A percentile compares a stretch with the other conserved stretches of the same genome.
Evolutionary conservation across 37 sponge, comb jelly and placozoan species (phyloP).

Genomic region (Halisarca cf. caerulea): DNA sequence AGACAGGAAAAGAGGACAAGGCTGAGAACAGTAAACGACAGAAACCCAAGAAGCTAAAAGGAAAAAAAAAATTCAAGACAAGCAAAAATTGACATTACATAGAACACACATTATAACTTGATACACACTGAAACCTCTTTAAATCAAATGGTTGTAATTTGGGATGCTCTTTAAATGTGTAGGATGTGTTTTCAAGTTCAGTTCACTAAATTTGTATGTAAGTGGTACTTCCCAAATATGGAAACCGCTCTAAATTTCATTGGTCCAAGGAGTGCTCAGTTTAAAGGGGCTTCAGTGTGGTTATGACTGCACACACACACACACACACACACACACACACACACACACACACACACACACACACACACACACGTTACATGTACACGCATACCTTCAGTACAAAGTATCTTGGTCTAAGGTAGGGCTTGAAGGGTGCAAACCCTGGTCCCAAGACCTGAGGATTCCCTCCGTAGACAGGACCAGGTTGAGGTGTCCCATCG

Average conservation of each 20-base stretch:
- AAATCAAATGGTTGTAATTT: no score
- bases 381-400: slow-evolving; percentile 50
- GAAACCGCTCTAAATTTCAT: no score
- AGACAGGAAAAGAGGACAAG: slow-evolving; percentile 51
- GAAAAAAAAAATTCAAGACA: background rate
- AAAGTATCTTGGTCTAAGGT: slow-evolving; percentile 77
- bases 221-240: no score
- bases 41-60: slow-evolving; percentile 44
- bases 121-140: no score
- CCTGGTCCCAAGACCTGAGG: slow-evolving; percentile 73
- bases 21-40: slow-evolving; percentile 40
- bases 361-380: background rate
- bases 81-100: background rate
- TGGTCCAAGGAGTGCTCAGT: no score
- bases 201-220: no score
- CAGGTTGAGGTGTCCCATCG: slow-evolving; percentile 19
- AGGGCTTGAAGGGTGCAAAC: slow-evolving; percentile 90
- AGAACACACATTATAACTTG: no score
- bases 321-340: background rate
- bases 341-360: background rate
- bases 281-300: no score
- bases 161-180: no score
- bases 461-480: slow-evolving; percentile 64
- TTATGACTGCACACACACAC: no score
- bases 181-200: no score